Base-by-base conservation (phyloP, 2,888 invertebrate species). In the Meiosimyza platycephala region DNA sequence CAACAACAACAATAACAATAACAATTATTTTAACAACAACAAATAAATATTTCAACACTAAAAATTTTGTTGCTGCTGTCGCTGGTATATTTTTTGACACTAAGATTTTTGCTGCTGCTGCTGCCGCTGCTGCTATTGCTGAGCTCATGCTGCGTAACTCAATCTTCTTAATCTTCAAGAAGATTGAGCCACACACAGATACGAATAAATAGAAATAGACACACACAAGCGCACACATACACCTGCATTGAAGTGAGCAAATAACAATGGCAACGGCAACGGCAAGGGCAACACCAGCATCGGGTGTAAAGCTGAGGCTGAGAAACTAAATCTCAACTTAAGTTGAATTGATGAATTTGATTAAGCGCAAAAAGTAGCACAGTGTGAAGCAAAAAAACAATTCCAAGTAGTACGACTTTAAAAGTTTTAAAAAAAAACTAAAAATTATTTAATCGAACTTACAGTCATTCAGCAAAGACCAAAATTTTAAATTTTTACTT, bases 321-420 rank as follows among this genome's bases (percentile, higher is more conserved):
- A 40, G 28, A 62, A 33, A 47, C 48, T 48, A 48, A 63, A 40
- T 40, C 18, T 63, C 47, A 7, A 4, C 47, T 63, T 18, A 47
- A 47, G 12, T 63, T 63, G 40, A 63, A 63, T 63, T 63, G 62
- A 63, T 16, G n/a, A 47, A 47, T 62, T 48, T 47, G 47, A 47
- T 7, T 16, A 47, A 48, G 48, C 48, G 18, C n/a, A n/a, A 12
- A 63, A 40, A 40, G 6, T 40, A 63, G 16, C 33, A 48, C 40
- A n/a, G n/a, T 47, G 40, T 40, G 15, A 28, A n/a, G 22, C 47
- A 63, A 55, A 22, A 55, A 18, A 55, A 55, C 7, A 54, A 28
- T 28, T 28, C 28, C 28, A 28, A 28, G 28, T 28, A 28, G 28
- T 28, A 28, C 28, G 3, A 28, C 3, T 28, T 28, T 28, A 28